Evolutionary conservation across 2,888 invertebrate genomes (phyloP), one percentile per base, ranked within the genome.

Genomic region (Lathronympha strigana): DNA sequence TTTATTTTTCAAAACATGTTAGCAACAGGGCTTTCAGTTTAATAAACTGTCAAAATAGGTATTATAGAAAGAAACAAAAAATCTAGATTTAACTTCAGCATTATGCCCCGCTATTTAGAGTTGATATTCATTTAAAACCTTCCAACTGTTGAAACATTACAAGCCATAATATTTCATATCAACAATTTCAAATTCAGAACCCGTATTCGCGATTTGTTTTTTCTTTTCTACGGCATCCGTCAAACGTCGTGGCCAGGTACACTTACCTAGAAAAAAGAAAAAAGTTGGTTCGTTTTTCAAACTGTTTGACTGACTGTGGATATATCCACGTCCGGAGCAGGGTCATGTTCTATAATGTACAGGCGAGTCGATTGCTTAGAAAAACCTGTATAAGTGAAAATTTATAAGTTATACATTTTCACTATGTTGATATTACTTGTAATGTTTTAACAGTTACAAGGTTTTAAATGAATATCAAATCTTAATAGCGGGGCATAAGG

Each of bases 241-340:
- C 68, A 68, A 60, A 31, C 57, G 64, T 64, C 67, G 54, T 54
- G 40, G 62, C 64, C 69, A 67, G 67, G 69, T 67, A 66, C 43
- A 38, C 67, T 61, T 61, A 40, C 61, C 61, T 62, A 51, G 50
- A 38, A 53, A 53, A 51, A 53, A 53, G 36, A 23, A 62, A 62
- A 77, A 83, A 81, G 78, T 82, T 77, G 72, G 69, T 78, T 82
- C 84, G 83, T 86, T 85, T 82, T 80, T 85, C 84, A 84, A 78
- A 84, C 80, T n/a, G n/a, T n/a, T n/a, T 84, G 82, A 82, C 82
- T 79, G 78, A 81, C 77, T 81, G 77, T 73, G 79, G 80, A 68
- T 68, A 72, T 69, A 71, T 61, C 81, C 73, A 70, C 74, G 82
- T 82, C 81, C 76, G 70, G 66, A 70, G 73, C 82, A 76, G 73